These are phyloP conservation scores for Drosophila kanekoi DNA, from an alignment of 2,888 invertebrate genomes.

Conservation along the genomic window DNA sequence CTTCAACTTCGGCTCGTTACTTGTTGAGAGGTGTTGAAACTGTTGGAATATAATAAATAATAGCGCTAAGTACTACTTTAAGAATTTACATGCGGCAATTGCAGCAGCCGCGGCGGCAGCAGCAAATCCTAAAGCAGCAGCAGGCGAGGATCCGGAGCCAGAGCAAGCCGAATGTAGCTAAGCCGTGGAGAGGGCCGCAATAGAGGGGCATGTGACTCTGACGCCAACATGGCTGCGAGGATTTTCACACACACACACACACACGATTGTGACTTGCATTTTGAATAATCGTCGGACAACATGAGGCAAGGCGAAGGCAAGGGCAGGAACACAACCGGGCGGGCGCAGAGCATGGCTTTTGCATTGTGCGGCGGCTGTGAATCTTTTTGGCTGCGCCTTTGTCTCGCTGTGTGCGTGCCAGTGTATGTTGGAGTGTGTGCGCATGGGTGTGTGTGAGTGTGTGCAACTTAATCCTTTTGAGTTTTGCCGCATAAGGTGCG, in stretches of 20 bases:
- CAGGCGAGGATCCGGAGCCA: neutral
- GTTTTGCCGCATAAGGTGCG: slow-evolving; percentile 79
- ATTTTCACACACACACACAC: slow-evolving; percentile 56
- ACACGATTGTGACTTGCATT: slow-evolving; percentile 68
- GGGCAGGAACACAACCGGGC: slow-evolving; percentile 7
- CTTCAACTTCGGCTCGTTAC: slow-evolving; percentile 47
- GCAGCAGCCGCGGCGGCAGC: slow-evolving; percentile 62
- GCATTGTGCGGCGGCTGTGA: slow-evolving; percentile 74
- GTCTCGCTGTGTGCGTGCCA: slow-evolving; percentile 36
- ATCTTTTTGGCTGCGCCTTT: slow-evolving; percentile 70
- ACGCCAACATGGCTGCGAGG: slow-evolving; percentile 78
- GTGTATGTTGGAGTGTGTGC: slow-evolving; percentile 34
- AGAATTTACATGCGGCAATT: slow-evolving; percentile 83
- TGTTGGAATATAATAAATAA: slow-evolving; percentile 84
- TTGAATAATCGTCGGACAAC: slow-evolving; percentile 79
- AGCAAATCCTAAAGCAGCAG: slow-evolving; percentile 57
- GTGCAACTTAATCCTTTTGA: slow-evolving; percentile 80
- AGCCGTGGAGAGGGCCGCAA: neutral
- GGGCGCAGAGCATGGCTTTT: slow-evolving; percentile 60
- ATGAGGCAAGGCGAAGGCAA: slow-evolving; percentile 24
- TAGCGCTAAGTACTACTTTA: slow-evolving; percentile 83
- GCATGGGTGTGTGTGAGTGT: slow-evolving; percentile 32
- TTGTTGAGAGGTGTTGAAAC: slow-evolving; percentile 84
- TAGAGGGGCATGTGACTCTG: slow-evolving; percentile 35
- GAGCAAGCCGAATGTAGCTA: neutral